Base-by-base conservation (phyloP, 1,140 invertebrate genomes). In the Pseudomyrmex pallidus region DNA sequence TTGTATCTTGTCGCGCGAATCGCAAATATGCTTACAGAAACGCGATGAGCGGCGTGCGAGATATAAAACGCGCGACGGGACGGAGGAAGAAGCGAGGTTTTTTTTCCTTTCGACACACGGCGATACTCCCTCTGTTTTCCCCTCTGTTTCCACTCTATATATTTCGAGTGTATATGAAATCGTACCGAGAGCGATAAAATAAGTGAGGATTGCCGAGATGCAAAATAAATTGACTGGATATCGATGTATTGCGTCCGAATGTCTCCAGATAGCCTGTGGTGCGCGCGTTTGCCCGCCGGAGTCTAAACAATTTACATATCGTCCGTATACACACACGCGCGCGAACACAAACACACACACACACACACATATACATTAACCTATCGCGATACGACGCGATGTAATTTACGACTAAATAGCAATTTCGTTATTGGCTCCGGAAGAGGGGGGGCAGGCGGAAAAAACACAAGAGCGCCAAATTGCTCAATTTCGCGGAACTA, bases 151-250 rank as follows among this genome's bases (percentile, higher is more conserved):
- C 35, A 7, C 35, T 52, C 3, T 52, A 12, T 52, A 13, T 52
- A 59, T 59, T 85, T 84, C 44, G 35, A 74, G 52, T 52, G 50
- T 74, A 66, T 67, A 67, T 63, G 63, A 82, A 10, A 57, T 12
- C 35, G 35, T 73, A 46, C 50, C 50, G 17, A 44, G 52, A 10
- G 59, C 73, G 86, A 88, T 88, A 88, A 89, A 68, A 15, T 52
- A n/a, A 35, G 44, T 17, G 72, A 25, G 20, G 46, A 67, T 64
- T 67, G 56, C 54, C 74, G 44, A 62, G 70, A 83, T 61, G 73
- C 84, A 87, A 89, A 84, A 83, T 78, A 82, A 87, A 89, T 83
- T 82, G 84, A 85, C 64, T 35, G 35, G 83, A n/a, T 46, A 44
- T 25, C 35, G 61, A 66, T 63, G 17, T 35, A 48, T 63, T 50